A percentile compares a stretch with the other conserved stretches of the same genome.
Evolutionary conservation across 2,113 vertebrate genomes (phyloP).

Genomic region (Microcebus tavaratra): DNA sequence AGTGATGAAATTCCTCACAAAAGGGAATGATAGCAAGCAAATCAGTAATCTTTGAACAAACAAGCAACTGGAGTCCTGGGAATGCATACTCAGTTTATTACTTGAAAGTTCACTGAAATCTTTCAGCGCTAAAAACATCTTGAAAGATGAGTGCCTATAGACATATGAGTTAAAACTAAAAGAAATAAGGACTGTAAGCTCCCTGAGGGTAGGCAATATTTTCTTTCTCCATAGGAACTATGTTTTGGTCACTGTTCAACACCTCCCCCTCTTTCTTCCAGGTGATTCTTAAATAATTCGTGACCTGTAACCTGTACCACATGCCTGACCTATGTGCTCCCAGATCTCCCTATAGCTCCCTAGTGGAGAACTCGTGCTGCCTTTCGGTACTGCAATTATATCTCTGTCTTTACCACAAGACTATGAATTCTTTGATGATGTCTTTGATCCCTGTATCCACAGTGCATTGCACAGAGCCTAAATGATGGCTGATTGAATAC

Average conservation of each 20-base stretch:
- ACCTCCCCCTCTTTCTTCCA: background rate
- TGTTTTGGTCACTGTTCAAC: background rate
- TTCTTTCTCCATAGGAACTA: background rate
- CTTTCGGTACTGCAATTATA: background rate
- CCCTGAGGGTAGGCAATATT: background rate
- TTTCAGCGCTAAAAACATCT: background rate
- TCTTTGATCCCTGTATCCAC: conserved; percentile 36
- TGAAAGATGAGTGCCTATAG: background rate
- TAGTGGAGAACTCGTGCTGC: background rate
- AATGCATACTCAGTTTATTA: background rate
- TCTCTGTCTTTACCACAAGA: background rate
- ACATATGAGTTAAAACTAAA: background rate
- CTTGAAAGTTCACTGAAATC: background rate
- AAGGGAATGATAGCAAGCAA: background rate
- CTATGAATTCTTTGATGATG: conserved; percentile 33
- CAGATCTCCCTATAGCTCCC: background rate
- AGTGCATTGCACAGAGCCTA: conserved; percentile 13
- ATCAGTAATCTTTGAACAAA: background rate
- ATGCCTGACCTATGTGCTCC: background rate
- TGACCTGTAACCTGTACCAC: background rate
- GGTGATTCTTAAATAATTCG: background rate
- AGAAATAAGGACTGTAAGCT: background rate
- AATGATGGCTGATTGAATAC: conserved; percentile 58
- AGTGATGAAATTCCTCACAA: background rate
- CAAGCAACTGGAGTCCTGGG: background rate